These are phyloP conservation scores for Taeniopygia guttata DNA, from an alignment of 2,797 vertebrate species.

Conservation along the genomic window DNA sequence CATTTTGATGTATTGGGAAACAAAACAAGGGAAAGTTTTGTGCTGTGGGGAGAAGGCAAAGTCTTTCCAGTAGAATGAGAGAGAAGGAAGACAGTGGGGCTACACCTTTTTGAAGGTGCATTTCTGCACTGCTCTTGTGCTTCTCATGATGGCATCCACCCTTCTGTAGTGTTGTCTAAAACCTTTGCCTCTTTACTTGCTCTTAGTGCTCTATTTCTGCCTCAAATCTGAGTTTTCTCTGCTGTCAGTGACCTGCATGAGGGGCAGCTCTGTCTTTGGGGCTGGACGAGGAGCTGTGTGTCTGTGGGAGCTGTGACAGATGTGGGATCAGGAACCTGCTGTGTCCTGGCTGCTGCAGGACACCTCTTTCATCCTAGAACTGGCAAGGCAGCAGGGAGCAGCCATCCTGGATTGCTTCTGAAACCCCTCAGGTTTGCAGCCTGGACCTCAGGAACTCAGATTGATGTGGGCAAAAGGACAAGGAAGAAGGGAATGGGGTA, in stretches of 20 bases:
- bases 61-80: not conserved
- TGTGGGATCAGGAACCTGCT: constrained; percentile 80
- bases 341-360: constrained; percentile 72
- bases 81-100: not conserved
- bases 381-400: not conserved
- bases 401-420: not conserved
- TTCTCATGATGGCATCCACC: not conserved
- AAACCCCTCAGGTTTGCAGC: not conserved
- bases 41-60: not conserved
- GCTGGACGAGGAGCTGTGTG: constrained; percentile 80
- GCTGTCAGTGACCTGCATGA: constrained; percentile 71
- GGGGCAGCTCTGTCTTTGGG: constrained; percentile 74
- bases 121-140: not conserved
- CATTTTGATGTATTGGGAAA: constrained; percentile 46
- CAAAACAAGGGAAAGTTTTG: not conserved
- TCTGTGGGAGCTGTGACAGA: constrained; percentile 79
- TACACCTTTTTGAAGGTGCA: not conserved
- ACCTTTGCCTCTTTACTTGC: constrained; percentile 50
- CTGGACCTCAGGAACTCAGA: not conserved
- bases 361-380: not conserved
- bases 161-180: not conserved
- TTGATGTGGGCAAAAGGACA: not conserved
- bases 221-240: constrained; percentile 38
- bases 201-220: not conserved
- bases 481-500: not conserved